Evolutionary conservation across 2,797 vertebrate species (phyloP).

Genomic region (Eidolon dupreanum): DNA sequence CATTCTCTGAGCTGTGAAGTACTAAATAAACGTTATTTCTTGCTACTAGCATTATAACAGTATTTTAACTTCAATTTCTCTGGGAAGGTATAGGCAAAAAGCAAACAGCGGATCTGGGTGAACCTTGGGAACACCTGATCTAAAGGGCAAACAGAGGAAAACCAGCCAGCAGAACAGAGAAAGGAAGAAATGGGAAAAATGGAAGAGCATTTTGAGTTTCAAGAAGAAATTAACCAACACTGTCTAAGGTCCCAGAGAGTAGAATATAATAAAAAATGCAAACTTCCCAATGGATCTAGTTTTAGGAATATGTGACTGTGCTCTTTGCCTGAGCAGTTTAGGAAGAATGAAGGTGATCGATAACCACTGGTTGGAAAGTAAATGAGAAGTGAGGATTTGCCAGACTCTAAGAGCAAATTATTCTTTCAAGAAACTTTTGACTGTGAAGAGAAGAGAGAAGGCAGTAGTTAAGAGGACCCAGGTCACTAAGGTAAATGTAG

Average conservation of each 20-base stretch:
- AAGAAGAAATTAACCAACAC: not conserved
- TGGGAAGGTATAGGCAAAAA: not conserved
- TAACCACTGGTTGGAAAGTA: not conserved
- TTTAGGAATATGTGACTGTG: not conserved
- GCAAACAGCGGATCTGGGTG: not conserved
- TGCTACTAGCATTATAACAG: not conserved
- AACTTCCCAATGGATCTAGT: not conserved
- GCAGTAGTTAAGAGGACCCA: not conserved
- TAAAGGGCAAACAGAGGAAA: not conserved
- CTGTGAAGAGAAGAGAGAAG: conserved; percentile 17
- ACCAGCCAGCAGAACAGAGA: not conserved
- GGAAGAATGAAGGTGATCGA: not conserved
- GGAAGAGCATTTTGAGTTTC: not conserved
- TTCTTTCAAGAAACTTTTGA: not conserved
- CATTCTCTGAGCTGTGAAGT: not conserved
- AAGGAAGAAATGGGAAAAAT: not conserved
- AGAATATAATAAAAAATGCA: not conserved
- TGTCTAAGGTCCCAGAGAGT: not conserved
- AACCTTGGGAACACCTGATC: not conserved
- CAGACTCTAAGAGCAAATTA: not conserved
- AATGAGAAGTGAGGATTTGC: not conserved
- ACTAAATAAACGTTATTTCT: not conserved
- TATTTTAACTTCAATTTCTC: not conserved
- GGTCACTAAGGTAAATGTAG: not conserved
- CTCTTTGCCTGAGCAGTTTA: not conserved